phyloP scores from a whole-genome alignment of 2,113 vertebrate genomes.

The Sebastes schlegelii region DNA sequence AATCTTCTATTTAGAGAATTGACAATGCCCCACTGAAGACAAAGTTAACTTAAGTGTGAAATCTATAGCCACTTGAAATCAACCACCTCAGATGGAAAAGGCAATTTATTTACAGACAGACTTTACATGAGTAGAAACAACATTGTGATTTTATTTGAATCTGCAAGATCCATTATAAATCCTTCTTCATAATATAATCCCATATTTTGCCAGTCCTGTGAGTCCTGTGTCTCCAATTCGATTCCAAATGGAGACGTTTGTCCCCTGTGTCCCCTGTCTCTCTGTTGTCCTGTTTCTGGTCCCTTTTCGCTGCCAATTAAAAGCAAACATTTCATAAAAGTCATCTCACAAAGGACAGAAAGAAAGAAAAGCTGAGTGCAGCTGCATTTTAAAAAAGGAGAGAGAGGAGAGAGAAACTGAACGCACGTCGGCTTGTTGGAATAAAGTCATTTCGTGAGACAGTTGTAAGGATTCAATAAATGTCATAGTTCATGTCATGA shows the following conservation, averaged over 20 bases:
- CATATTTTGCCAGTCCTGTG: not conserved
- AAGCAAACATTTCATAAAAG: not conserved
- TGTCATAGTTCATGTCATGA: not conserved
- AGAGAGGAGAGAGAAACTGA: no score
- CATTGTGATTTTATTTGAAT: not conserved
- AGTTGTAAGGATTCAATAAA: not conserved
- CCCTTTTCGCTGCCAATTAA: not conserved
- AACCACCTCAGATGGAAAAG: not conserved
- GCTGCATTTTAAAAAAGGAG: no score
- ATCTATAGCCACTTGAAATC: not conserved
- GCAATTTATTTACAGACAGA: constrained; percentile 29
- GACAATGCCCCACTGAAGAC: not conserved
- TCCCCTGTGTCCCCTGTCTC: not conserved
- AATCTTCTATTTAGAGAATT: not conserved
- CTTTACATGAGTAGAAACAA: constrained; percentile 6
- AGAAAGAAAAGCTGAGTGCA: not conserved
- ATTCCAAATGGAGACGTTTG: not conserved
- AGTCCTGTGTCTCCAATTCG: not conserved
- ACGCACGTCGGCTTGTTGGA: not conserved
- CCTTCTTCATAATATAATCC: not conserved
- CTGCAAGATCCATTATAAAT: not conserved
- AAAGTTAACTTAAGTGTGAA: not conserved
- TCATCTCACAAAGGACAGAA: not conserved
- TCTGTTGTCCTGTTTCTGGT: not conserved
- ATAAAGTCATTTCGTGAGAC: not conserved